Conservation (phyloP, 1,140 invertebrate species). For the Eciton burchellii region DNA sequence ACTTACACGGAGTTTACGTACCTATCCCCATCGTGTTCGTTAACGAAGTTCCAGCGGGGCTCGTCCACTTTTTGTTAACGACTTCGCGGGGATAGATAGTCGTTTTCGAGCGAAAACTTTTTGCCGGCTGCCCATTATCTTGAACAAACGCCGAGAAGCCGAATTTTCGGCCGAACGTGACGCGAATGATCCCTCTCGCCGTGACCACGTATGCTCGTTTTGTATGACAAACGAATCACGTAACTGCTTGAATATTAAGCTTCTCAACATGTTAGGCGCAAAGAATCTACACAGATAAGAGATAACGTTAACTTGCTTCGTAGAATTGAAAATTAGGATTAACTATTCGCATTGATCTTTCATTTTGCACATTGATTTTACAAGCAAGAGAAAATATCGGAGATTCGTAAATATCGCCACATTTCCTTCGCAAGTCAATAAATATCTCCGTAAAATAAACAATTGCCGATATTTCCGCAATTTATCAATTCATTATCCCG, state of each 20-base stretch:
- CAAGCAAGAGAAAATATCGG: no score
- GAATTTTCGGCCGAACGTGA: constrained; percentile 42
- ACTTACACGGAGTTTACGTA: constrained; percentile 70
- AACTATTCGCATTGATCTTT: neutral
- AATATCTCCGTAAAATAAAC: neutral
- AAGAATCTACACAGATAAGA: neutral
- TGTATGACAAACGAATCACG: constrained; percentile 37
- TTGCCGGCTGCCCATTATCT: constrained; percentile 62
- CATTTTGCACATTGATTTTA: neutral
- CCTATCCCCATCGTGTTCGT: constrained; percentile 65
- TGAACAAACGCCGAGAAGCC: constrained; percentile 41
- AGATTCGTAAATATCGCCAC: neutral
- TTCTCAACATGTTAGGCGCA: neutral
- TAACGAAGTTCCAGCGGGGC: constrained; percentile 65
- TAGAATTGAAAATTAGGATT: neutral
- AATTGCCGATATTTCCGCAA: neutral
- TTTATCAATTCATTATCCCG: neutral
- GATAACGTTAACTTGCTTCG: neutral
- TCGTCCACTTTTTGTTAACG: constrained; percentile 71
- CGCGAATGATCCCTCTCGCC: constrained; percentile 63
- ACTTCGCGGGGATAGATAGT: constrained; percentile 60
- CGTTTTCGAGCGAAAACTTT: constrained; percentile 63
- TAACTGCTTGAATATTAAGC: constrained; percentile 26
- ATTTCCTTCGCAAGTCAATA: neutral
- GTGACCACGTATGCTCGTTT: constrained; percentile 4